Evolutionary conservation across 2,888 invertebrate species (phyloP), one percentile per base, ranked within the genome.

Genomic region (Drosophila emarginata): DNA sequence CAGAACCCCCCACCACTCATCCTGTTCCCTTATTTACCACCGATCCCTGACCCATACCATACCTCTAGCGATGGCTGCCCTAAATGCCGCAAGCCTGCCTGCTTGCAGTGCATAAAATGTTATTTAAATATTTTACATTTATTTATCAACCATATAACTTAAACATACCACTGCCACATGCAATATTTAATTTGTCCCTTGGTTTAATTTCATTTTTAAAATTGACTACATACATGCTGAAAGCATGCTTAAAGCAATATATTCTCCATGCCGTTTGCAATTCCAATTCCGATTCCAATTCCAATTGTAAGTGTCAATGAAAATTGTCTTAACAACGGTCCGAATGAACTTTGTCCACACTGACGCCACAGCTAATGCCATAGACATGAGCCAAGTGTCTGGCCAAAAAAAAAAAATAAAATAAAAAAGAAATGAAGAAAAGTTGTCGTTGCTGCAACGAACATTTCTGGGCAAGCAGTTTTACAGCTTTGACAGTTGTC

Each of bases 61-160:
- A 6, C 39, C 18, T 21, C 11, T 45, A 32, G 32, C 32, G 1
- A 9, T 21, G 45, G 11, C 18, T 45, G 15, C 18, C 21, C 45
- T 4, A 45, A 45, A 45, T 45, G 45, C 53, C 28, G 28, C 26
- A 15, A 28, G 26, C 53, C 53, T 26, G 52, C 39, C 32, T 66
- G 57, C 59, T 69, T 50, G 45, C 56, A 61, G 67, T 60, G 72
- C 74, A 73, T 65, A 75, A 71, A 72, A 74, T 71, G 73, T 74
- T 73, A 77, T 88, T 84, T 86, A 88, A 86, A 84, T 88, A 74
- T 83, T 83, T 74, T 62, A 74, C 72, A 81, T 79, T 79, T 79
- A 77, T 79, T 73, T 80, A 77, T 71, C 78, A 73, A 62, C 40
- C 64, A 66, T 50, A 39, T 60, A 71, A 72, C 76, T 80, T 69